These are phyloP conservation scores for Phalangium opilio DNA, from an alignment of 2,888 invertebrate species.

Conservation along the genomic window DNA sequence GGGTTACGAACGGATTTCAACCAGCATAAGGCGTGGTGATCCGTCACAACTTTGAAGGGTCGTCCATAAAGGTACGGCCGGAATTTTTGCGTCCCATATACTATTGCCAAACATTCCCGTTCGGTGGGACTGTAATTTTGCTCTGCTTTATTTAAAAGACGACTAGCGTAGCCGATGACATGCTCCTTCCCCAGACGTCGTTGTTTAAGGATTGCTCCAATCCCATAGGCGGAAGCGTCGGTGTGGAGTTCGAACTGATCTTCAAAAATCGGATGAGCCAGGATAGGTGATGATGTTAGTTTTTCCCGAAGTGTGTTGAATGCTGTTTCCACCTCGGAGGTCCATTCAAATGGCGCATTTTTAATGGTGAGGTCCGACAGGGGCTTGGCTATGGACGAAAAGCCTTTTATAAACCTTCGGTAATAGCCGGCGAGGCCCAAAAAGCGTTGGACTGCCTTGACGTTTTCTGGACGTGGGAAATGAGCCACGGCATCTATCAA, in stretches of 20 bases:
- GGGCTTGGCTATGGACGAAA: too few species aligned
- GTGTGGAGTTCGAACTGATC: slow-evolving; percentile 20
- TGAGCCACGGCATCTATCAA: background rate
- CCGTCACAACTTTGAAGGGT: slow-evolving; percentile 29
- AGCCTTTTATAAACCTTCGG: background rate
- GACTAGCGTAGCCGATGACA: slow-evolving; percentile 20
- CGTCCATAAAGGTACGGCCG: slow-evolving; percentile 30
- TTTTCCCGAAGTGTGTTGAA: slow-evolving; percentile 7
- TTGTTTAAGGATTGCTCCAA: slow-evolving; percentile 23
- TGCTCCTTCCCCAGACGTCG: slow-evolving; percentile 13
- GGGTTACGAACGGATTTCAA: slow-evolving; percentile 30
- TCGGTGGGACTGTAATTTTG: slow-evolving; percentile 31
- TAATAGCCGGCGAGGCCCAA: slow-evolving; percentile 1
- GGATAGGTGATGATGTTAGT: slow-evolving; percentile 13
- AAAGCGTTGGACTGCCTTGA: too few species aligned
- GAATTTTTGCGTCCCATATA: slow-evolving; percentile 30
- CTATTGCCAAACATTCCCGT: slow-evolving; percentile 28
- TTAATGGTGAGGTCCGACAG: background rate
- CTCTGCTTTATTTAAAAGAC: too few species aligned
- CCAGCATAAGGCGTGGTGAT: slow-evolving; percentile 37
- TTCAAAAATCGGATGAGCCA: slow-evolving; percentile 18
- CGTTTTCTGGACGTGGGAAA: slow-evolving; percentile 12
- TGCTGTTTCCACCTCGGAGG: background rate
- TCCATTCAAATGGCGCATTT: slow-evolving; percentile 9
- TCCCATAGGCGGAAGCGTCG: slow-evolving; percentile 20